phyloP scores from a whole-genome alignment of 2,113 vertebrate genomes.

The Rhinoderma darwinii region DNA sequence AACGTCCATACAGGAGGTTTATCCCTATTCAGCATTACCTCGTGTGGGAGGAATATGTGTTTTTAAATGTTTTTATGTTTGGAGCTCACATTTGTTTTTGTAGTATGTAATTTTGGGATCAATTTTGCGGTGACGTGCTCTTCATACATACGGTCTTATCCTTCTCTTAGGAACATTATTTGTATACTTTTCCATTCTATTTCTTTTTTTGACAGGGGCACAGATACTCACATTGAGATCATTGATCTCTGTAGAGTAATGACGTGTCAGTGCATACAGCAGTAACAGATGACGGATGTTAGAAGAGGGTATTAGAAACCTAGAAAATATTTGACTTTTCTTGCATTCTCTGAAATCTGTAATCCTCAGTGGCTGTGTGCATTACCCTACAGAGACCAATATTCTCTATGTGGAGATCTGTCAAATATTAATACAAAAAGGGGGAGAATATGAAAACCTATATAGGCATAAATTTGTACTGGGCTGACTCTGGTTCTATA shows the following conservation, averaged over 20 bases:
- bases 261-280: neutral
- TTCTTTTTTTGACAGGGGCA: neutral
- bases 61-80: too few relatives aligned
- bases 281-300: neutral
- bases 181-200: neutral
- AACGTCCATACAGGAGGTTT: too few relatives aligned
- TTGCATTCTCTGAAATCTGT: neutral
- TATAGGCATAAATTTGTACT: neutral
- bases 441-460: too few relatives aligned
- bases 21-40: too few relatives aligned
- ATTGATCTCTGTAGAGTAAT: neutral
- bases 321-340: neutral
- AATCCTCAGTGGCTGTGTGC: neutral
- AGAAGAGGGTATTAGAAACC: neutral
- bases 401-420: neutral
- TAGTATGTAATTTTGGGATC: too few relatives aligned
- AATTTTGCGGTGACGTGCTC: too few relatives aligned
- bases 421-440: neutral
- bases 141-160: too few relatives aligned
- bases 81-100: too few relatives aligned
- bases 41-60: too few relatives aligned
- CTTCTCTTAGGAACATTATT: too few relatives aligned
- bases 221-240: neutral
- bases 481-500: neutral
- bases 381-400: neutral